Evolutionary conservation across 2,113 vertebrate genomes (phyloP), one percentile per base, ranked within the genome.

Genomic region (Pholis gunnellus): DNA sequence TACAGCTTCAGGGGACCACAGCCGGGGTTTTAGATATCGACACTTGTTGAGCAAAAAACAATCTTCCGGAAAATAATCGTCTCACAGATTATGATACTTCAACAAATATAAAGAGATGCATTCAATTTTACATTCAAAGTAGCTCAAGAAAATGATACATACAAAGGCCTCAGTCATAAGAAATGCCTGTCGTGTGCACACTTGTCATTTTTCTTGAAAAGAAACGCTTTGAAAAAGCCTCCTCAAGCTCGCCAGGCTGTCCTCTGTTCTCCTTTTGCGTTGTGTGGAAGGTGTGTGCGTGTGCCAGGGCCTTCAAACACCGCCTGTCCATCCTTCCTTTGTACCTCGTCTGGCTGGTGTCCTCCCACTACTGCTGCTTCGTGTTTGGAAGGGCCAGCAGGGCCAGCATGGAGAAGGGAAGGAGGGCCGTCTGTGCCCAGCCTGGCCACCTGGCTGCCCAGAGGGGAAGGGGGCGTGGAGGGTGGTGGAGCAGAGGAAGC

Each of bases 341-440:
- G 89, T 89, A 85, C 69, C 85, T 61, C 27, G 86, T 89, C 93
- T 88, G 89, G 91, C 88, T 63, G 72, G 78, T 29, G 85, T 88
- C 88, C 83, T 88, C 88, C 84, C 86, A 61, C 83, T 40, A 75
- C 82, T 81, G 88, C 88, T 81, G 87, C 85, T 87, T 54, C 10
- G 63, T 83, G 78, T 87, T 87, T 88, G 79, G 87, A 84, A 42
- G 85, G 76, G 91, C 91, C 91, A 91, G 93, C 88, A 72, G 84
- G 83, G 89, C 90, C 91, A 93, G 91, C 87, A 93, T 87, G 93
- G 91, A 87, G 86, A 66, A 50, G 84, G 92, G 91, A 83, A 91
- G 93, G 93, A 89, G 92, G 93, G 89, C 92, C 90, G 93, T 93
- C 93, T 94, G 91, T 90, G 87, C 85, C 88, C 91, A 79, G 87